Evolutionary conservation across 2,888 invertebrate genomes (phyloP).

Genomic region (Papilio gigon): DNA sequence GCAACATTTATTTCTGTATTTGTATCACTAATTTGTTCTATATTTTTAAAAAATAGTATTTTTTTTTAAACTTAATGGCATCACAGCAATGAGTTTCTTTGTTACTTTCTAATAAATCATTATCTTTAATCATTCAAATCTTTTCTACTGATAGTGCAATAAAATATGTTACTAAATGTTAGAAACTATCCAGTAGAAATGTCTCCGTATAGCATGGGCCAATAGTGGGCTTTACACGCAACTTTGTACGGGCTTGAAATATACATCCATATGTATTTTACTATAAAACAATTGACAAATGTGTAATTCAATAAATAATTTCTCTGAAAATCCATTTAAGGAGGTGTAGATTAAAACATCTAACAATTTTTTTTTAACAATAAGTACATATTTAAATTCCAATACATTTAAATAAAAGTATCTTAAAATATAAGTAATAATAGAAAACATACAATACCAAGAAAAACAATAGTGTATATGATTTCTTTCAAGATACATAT

Average conservation of each 20-base stretch:
- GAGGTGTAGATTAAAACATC: not conserved
- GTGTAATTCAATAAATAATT: not conserved
- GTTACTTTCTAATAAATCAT: not conserved
- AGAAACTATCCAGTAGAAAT: constrained; percentile 23
- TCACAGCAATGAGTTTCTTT: too few relatives aligned
- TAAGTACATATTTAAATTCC: too few relatives aligned
- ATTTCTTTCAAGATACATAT: too few relatives aligned
- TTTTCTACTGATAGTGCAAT: constrained; percentile 2
- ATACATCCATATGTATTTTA: not conserved
- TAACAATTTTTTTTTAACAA: too few relatives aligned
- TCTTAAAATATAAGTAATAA: too few relatives aligned
- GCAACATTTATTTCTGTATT: too few relatives aligned
- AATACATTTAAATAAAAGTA: too few relatives aligned
- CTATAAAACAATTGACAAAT: not conserved
- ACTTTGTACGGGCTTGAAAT: not conserved
- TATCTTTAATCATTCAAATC: not conserved
- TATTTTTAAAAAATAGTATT: not conserved
- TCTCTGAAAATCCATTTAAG: not conserved
- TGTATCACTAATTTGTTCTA: too few relatives aligned
- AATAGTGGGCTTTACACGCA: constrained; percentile 3
- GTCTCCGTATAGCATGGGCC: constrained; percentile 23
- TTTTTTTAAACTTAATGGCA: too few relatives aligned
- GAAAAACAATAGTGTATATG: too few relatives aligned
- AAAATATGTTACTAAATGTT: constrained; percentile 3
- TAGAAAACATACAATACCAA: too few relatives aligned